Conservation (phyloP, 2,113 vertebrate species). For the Osmerus eperlanus region DNA sequence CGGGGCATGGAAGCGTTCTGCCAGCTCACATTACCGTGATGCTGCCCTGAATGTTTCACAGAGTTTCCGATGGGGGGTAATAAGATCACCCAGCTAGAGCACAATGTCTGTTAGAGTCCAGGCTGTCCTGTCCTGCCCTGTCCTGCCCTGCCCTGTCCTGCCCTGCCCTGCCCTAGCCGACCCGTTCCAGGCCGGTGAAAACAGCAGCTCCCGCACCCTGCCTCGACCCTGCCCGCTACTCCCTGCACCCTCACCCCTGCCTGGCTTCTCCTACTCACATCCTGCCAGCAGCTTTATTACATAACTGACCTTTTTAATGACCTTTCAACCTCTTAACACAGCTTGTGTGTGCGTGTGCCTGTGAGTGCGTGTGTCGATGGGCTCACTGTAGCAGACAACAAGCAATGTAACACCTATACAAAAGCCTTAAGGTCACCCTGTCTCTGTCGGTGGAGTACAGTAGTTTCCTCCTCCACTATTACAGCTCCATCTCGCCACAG, state of each 20-base stretch:
- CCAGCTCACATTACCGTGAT: constrained; percentile 52
- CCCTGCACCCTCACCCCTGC: background rate
- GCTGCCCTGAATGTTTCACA: constrained; percentile 71
- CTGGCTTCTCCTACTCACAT: constrained; percentile 18
- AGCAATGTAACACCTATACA: too few species aligned
- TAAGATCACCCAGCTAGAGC: constrained; percentile 38
- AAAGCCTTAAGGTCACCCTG: too few species aligned
- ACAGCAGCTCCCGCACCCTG: background rate
- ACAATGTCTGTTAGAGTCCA: constrained; percentile 19
- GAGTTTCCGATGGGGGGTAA: constrained; percentile 66
- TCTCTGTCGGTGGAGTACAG: too few species aligned
- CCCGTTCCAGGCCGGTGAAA: background rate
- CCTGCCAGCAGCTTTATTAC: constrained; percentile 43
- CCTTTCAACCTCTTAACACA: constrained; percentile 17
- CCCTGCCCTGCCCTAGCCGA: constrained; percentile 50
- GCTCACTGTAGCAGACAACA: background rate
- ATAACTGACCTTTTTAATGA: constrained; percentile 45
- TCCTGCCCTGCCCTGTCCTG: background rate
- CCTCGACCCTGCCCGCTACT: constrained; percentile 1
- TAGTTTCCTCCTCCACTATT: too few species aligned
- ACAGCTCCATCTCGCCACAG: too few species aligned
- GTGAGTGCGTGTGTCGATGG: background rate
- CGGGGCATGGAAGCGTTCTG: constrained; percentile 20
- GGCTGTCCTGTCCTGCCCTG: constrained; percentile 14
- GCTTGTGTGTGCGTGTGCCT: constrained; percentile 4